These are phyloP conservation scores for Mya arenaria DNA, from an alignment of 1,140 invertebrate species.

Conservation along the genomic window DNA sequence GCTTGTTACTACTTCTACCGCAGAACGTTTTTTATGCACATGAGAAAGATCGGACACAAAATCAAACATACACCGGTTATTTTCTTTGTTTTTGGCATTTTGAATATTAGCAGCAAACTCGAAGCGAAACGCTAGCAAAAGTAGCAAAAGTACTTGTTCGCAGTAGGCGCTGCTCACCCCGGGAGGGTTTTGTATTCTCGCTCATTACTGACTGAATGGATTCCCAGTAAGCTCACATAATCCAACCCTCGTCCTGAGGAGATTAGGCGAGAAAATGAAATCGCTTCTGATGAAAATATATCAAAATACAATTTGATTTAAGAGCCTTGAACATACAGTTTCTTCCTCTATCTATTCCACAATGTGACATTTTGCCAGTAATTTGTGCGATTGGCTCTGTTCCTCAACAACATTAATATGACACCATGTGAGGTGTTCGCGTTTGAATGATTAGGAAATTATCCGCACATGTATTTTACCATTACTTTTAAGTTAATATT, in stretches of 20 bases:
- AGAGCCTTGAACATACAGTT: background rate
- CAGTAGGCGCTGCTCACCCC: no score
- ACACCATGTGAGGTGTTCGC: background rate
- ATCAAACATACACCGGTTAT: background rate
- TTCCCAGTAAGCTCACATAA: constrained; percentile 49
- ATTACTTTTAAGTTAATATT: background rate
- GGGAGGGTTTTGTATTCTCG: background rate
- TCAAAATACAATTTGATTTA: constrained; percentile 25
- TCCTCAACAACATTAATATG: background rate
- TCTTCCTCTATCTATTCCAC: background rate
- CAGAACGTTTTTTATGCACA: no score
- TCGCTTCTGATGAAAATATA: constrained; percentile 37
- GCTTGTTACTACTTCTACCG: no score
- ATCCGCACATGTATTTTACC: background rate
- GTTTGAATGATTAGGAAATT: background rate
- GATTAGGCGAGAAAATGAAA: constrained; percentile 56
- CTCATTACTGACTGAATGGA: constrained; percentile 46
- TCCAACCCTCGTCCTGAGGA: constrained; percentile 54
- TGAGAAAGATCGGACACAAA: no score
- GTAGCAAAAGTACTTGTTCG: no score
- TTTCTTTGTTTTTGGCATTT: background rate
- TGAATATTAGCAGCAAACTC: no score
- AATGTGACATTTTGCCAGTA: background rate
- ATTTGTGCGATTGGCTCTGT: background rate
- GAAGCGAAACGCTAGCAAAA: no score